Percentiles rank a stretch among this genome's conserved stretches.
phyloP scores from a whole-genome alignment of 2,888 invertebrate genomes.

The Argyresthia albistria region DNA sequence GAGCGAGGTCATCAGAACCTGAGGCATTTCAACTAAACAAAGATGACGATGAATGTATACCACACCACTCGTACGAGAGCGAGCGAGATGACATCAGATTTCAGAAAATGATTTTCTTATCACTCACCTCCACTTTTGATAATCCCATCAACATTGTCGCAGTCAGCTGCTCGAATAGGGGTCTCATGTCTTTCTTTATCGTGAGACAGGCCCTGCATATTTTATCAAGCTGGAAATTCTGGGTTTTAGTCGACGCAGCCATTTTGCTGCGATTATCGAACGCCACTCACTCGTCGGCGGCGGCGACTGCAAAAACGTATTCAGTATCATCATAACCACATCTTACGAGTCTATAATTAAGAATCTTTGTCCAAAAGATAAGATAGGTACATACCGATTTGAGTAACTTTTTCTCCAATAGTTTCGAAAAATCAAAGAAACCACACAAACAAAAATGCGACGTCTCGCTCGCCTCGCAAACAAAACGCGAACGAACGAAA shows the following conservation, averaged over 20 bases:
- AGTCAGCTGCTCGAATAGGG: slow-evolving; percentile 75
- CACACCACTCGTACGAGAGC: slow-evolving; percentile 17
- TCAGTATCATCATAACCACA: too few species aligned
- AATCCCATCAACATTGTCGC: slow-evolving; percentile 78
- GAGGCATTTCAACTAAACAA: slow-evolving; percentile 1
- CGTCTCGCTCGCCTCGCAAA: too few species aligned
- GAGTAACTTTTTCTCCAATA: too few species aligned
- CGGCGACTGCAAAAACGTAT: background rate
- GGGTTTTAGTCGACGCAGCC: slow-evolving; percentile 48
- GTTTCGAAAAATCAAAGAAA: too few species aligned
- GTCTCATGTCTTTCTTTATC: slow-evolving; percentile 77
- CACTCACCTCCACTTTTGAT: slow-evolving; percentile 72
- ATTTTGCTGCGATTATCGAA: slow-evolving; percentile 48
- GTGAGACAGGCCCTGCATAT: slow-evolving; percentile 76
- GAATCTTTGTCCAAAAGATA: too few species aligned
- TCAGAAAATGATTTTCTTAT: slow-evolving; percentile 31
- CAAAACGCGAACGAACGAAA: too few species aligned
- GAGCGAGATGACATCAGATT: slow-evolving; percentile 53
- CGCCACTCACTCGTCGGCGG: slow-evolving; percentile 28
- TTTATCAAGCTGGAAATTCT: slow-evolving; percentile 66
- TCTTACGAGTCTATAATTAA: too few species aligned
- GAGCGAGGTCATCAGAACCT: slow-evolving; percentile 1
- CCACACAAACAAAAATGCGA: too few species aligned
- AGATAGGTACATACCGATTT: too few species aligned
- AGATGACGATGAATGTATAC: slow-evolving; percentile 3